These are phyloP conservation scores for Pogonognathellus flavescens DNA, from an alignment of 1,140 invertebrate species.

Conservation along the genomic window DNA sequence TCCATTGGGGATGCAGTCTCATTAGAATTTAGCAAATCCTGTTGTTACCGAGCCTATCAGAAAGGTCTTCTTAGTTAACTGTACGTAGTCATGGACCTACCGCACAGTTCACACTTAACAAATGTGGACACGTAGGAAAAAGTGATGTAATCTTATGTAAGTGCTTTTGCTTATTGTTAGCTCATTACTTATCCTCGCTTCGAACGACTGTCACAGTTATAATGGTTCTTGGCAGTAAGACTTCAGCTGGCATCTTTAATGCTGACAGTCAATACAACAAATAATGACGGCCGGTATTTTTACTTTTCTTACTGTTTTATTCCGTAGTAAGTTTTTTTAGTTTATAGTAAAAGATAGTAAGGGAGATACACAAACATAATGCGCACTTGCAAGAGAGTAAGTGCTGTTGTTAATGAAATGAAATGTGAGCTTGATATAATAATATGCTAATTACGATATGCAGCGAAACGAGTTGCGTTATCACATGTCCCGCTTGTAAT, in stretches of 20 bases:
- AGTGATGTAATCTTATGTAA: background rate
- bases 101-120: slow-evolving; percentile 28
- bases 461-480: background rate
- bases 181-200: background rate
- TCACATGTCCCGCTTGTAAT: background rate
- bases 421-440: slow-evolving; percentile 11
- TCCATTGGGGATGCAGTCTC: background rate
- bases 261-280: no score
- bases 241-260: no score
- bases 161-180: background rate
- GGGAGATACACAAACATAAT: background rate
- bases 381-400: background rate
- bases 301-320: no score
- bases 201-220: no score
- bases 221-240: no score
- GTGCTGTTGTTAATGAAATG: background rate
- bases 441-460: slow-evolving; percentile 1
- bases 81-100: slow-evolving; percentile 14
- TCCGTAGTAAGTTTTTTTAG: no score
- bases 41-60: slow-evolving; percentile 6
- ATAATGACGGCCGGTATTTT: no score
- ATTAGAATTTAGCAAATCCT: slow-evolving; percentile 1
- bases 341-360: background rate
- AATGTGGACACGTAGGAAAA: background rate
- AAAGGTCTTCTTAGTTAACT: background rate